Evolutionary conservation across 2,797 vertebrate genomes (phyloP).

Genomic region (Rhinella marina): DNA sequence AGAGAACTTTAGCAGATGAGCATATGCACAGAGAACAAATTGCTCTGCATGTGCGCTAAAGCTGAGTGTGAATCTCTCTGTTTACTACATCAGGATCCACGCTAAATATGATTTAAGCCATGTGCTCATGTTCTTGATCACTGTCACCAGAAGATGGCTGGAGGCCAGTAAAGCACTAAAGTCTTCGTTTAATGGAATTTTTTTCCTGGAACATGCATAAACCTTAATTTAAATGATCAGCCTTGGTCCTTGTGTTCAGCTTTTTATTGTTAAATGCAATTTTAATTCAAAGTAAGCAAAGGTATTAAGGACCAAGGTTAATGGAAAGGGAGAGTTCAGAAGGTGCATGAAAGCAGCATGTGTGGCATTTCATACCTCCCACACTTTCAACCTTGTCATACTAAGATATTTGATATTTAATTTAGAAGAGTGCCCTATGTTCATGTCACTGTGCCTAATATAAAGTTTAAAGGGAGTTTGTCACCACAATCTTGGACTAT

Average conservation of each 20-base stretch:
- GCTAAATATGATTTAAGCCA: constrained; percentile 72
- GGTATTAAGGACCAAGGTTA: not conserved
- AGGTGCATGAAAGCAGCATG: too few species aligned
- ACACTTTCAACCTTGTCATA: not conserved
- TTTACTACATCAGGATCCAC: constrained; percentile 52
- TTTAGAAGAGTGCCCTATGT: not conserved
- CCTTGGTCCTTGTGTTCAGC: not conserved
- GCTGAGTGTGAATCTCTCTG: constrained; percentile 42
- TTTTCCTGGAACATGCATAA: constrained; percentile 30
- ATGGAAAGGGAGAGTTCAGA: not conserved
- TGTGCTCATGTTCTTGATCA: constrained; percentile 73
- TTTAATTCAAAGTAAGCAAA: not conserved
- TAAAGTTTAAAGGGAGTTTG: not conserved
- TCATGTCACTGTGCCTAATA: not conserved
- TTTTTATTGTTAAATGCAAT: not conserved
- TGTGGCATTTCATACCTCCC: not conserved
- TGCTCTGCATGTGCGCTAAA: not conserved
- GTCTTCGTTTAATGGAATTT: constrained; percentile 41
- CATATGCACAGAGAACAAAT: not conserved
- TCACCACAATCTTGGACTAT: not conserved
- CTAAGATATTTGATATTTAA: not conserved
- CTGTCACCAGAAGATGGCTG: constrained; percentile 69
- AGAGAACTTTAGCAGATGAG: not conserved
- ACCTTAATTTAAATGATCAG: constrained; percentile 34
- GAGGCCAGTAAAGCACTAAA: constrained; percentile 71